Conservation (phyloP, 2,113 vertebrate species). For the Ammodytes marinus region DNA sequence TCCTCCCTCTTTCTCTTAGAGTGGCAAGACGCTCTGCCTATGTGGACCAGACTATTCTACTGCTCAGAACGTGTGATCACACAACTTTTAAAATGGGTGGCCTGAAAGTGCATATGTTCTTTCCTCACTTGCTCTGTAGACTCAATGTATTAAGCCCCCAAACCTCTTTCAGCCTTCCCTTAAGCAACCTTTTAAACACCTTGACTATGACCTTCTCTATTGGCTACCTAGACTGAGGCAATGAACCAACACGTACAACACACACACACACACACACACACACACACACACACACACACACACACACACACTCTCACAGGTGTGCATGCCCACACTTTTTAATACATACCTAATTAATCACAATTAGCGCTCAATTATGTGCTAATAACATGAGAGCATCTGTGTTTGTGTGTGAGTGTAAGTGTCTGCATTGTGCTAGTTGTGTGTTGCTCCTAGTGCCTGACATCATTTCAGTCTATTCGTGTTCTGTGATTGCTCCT, state of each 20-base stretch:
- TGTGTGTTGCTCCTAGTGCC: constrained; percentile 12
- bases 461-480: constrained; percentile 28
- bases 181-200: constrained; percentile 35
- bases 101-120: constrained; percentile 51
- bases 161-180: constrained; percentile 36
- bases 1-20: neutral
- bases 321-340: constrained; percentile 17
- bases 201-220: constrained; percentile 57
- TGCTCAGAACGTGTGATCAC: constrained; percentile 66
- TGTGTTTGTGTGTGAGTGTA: constrained; percentile 40
- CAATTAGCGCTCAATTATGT: constrained; percentile 59
- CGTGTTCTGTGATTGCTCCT: constrained; percentile 23
- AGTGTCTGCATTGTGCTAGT: constrained; percentile 17
- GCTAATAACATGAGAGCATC: constrained; percentile 52
- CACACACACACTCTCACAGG: neutral
- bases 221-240: constrained; percentile 39
- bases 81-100: constrained; percentile 61
- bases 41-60: constrained; percentile 55
- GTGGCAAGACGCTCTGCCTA: constrained; percentile 44
- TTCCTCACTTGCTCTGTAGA: constrained; percentile 46
- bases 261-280: constrained; percentile 4
- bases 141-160: constrained; percentile 47
- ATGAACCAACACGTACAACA: constrained; percentile 3
- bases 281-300: constrained; percentile 6
- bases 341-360: constrained; percentile 61